Conservation (phyloP, 1,140 invertebrate genomes). For the Ooceraea biroi region DNA sequence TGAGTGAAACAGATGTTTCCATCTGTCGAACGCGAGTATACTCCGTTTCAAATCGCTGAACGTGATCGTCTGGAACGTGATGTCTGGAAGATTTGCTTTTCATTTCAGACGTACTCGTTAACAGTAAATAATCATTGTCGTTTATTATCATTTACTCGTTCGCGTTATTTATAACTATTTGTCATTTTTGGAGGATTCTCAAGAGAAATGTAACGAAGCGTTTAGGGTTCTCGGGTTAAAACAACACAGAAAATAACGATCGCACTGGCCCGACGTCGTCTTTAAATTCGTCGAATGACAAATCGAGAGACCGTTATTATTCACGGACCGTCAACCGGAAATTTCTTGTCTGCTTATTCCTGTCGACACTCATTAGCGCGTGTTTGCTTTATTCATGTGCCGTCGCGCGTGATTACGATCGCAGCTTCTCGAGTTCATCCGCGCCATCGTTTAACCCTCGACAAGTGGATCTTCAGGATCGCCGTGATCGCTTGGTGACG, state of each 20-base stretch:
- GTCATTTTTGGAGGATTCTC: background rate
- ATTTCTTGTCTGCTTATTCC: slow-evolving; percentile 58
- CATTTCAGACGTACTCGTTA: background rate
- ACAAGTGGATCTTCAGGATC: slow-evolving; percentile 14
- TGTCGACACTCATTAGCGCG: slow-evolving; percentile 52
- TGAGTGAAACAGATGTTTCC: slow-evolving; percentile 41
- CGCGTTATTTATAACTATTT: background rate
- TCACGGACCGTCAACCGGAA: slow-evolving; percentile 28
- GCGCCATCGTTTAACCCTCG: background rate
- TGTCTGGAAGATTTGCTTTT: slow-evolving; percentile 9
- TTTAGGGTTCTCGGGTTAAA: background rate
- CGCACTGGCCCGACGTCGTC: background rate
- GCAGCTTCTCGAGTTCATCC: slow-evolving; percentile 31
- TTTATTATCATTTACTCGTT: background rate
- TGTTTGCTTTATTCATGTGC: slow-evolving; percentile 56
- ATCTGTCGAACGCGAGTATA: slow-evolving; percentile 6
- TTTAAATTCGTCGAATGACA: slow-evolving; percentile 28
- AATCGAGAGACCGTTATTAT: slow-evolving; percentile 55
- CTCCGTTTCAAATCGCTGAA: background rate
- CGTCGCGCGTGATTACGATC: slow-evolving; percentile 44
- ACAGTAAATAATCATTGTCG: background rate
- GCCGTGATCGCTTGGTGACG: background rate
- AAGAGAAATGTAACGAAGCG: no score
- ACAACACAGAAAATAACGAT: background rate
- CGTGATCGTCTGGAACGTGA: background rate